These are phyloP conservation scores for Thamnophis sirtalis DNA, from an alignment of 2,113 vertebrate species.

Conservation along the genomic window DNA sequence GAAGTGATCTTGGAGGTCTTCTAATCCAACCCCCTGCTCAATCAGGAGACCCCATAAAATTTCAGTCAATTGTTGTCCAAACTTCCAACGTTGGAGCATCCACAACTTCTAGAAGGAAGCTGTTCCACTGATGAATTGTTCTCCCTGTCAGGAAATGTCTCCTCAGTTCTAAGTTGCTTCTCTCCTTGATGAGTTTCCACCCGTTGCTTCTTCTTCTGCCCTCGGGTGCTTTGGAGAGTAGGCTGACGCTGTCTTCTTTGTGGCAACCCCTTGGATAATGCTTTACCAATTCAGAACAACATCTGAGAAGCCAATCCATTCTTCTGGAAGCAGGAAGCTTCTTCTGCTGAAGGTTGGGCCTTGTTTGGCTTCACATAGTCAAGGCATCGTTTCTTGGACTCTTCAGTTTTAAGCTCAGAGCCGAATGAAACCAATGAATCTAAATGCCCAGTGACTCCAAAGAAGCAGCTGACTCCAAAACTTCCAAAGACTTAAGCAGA, in stretches of 20 bases:
- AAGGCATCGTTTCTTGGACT: neutral
- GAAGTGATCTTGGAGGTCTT: too few relatives aligned
- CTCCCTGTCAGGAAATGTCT: too few relatives aligned
- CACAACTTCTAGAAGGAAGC: too few relatives aligned
- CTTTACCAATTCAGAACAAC: too few relatives aligned
- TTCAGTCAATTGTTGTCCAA: too few relatives aligned
- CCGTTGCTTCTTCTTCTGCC: too few relatives aligned
- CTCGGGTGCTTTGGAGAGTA: neutral
- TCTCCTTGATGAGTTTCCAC: too few relatives aligned
- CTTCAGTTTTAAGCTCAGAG: neutral
- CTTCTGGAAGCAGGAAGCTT: neutral
- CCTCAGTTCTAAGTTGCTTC: too few relatives aligned
- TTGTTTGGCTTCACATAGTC: neutral
- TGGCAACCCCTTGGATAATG: neutral
- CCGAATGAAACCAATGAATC: neutral
- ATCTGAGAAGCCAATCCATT: neutral
- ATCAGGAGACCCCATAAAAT: too few relatives aligned
- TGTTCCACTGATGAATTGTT: too few relatives aligned
- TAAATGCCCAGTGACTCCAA: neutral
- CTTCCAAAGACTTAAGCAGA: neutral
- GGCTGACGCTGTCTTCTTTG: neutral
- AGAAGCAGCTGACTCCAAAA: neutral
- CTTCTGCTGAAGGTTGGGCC: neutral
- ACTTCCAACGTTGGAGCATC: too few relatives aligned
- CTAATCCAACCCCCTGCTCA: too few relatives aligned